phyloP scores from a whole-genome alignment of 2,888 invertebrate species.

The Pachydiplax longipennis region DNA sequence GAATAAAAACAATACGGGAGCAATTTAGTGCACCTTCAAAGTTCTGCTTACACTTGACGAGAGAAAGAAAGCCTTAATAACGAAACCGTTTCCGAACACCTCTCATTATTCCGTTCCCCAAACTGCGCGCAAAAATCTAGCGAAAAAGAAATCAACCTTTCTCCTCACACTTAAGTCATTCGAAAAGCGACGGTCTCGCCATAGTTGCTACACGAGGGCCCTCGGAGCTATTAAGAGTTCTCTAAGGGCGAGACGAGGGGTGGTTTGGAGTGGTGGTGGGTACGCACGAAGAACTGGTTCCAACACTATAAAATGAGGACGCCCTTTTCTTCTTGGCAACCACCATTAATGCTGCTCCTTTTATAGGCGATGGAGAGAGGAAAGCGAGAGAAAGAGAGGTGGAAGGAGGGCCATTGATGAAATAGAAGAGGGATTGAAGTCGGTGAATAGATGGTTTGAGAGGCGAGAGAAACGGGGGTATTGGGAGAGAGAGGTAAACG shows the following conservation, averaged over 20 bases:
- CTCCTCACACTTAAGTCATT: neutral
- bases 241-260: neutral
- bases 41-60: neutral
- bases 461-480: neutral
- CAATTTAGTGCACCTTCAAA: neutral
- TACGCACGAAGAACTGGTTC: neutral
- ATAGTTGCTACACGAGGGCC: neutral
- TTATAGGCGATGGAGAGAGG: neutral
- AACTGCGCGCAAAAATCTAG: neutral
- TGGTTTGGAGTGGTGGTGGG: neutral
- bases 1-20: too few relatives aligned
- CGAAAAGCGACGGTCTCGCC: conserved; percentile 5
- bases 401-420: neutral
- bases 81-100: neutral
- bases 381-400: neutral
- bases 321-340: neutral
- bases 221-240: conserved; percentile 13
- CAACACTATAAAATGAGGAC: neutral
- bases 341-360: neutral
- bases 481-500: neutral
- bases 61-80: neutral
- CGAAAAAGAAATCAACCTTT: neutral
- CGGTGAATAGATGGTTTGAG: neutral
- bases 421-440: neutral
- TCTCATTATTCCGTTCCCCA: neutral